phyloP scores from a whole-genome alignment of 1,140 invertebrate species.

The Pogonognathellus flavescens region DNA sequence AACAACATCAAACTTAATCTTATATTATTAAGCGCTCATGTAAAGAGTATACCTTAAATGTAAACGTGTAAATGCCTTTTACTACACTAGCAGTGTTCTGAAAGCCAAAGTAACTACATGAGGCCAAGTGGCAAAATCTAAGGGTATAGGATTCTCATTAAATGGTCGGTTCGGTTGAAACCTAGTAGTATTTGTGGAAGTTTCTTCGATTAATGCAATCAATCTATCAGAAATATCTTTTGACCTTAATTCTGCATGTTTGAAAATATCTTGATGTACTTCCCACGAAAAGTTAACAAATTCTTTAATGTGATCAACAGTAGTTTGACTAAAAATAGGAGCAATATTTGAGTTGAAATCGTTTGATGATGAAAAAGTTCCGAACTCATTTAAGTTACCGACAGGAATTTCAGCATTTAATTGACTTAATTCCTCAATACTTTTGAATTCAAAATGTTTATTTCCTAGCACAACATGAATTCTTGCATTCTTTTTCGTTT shows the following conservation, averaged over 20 bases:
- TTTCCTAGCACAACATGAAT: constrained; percentile 18
- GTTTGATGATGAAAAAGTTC: background rate
- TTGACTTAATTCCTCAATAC: background rate
- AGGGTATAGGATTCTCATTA: background rate
- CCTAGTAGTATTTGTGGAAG: background rate
- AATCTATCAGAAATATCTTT: background rate
- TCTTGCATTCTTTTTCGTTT: background rate
- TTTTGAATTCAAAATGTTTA: constrained; percentile 11
- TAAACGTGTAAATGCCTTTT: no score
- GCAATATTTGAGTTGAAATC: background rate
- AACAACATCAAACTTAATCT: no score
- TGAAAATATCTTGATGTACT: background rate
- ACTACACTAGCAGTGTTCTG: background rate
- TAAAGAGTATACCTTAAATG: no score
- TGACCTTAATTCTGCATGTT: background rate
- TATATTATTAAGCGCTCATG: no score
- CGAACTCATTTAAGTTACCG: no score
- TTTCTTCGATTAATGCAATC: background rate
- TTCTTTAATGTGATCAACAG: background rate
- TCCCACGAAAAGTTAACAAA: background rate
- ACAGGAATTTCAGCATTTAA: background rate
- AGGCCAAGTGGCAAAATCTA: background rate
- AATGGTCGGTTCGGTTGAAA: background rate
- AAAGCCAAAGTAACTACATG: background rate
- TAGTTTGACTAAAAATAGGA: background rate